Evolutionary conservation across 2,797 vertebrate species (phyloP), one percentile per base, ranked within the genome.

Genomic region (Scleropages formosus): DNA sequence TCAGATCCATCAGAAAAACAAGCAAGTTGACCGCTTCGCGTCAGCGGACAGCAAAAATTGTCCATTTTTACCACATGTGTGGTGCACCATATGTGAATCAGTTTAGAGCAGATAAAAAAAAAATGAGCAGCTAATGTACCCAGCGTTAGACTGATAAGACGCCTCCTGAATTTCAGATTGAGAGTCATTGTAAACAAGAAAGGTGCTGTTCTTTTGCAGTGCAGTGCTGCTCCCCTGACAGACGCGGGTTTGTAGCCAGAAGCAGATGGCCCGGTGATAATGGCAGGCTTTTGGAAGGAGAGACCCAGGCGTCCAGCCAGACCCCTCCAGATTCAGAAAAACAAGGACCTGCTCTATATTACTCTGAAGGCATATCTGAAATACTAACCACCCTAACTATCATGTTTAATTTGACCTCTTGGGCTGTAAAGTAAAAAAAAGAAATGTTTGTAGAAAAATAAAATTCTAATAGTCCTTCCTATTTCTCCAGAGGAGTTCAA

Each of bases 291-390:
- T 69, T 66, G 71, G 49, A 18, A 80, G 76, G 82, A 83, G 80
- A 89, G 80, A 83, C 81, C 84, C 87, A 85, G 87, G 87, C 89
- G 82, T 64, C 6, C 8, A 85, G 89, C 89, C 90, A 93, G 84
- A 78, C 60, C 60, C 87, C 76, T 80, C 79, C 78, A 76, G 78
- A 81, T 77, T 78, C 64, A 51, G 59, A 75, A 87, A 84, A 90
- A 89, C 67, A 84, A 82, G 78, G 83, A 1, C 0, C 81, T 69
- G 75, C 81, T 88, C 84, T 87, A 83, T 79, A 60, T 44, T 78
- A 86, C 69, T 78, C 80, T 83, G 83, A 84, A 88, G 76, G 84
- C 82, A 82, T 75, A 84, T 88, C 68, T 76, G 83, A 72, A 58
- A 70, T 18, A 78, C 80, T 80, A 86, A 85, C 83, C 84, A 70